Evolutionary conservation across 2,797 vertebrate genomes (phyloP), one percentile per base, ranked within the genome.

Genomic region (Brachymystax lenok): DNA sequence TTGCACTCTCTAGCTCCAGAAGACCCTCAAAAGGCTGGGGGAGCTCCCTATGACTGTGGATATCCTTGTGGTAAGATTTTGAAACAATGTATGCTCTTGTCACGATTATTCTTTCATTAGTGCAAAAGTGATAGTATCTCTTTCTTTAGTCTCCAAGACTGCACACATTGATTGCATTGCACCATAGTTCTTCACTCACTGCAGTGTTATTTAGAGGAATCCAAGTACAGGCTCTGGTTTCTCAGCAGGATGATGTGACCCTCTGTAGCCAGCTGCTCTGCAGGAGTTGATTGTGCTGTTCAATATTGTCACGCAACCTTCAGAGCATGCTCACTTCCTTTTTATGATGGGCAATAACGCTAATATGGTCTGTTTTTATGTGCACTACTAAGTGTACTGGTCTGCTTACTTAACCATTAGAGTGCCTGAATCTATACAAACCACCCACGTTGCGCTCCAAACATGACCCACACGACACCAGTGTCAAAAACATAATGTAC

Each of bases 11-110:
- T 88, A 99, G 98, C 90, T 99, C 33, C 85, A 98, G 79, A 99
- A 99, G 84, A 96, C 96, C 68, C 93, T 99, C 74, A 98, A 96
- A 92, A 94, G 95, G 83, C 94, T 99, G 80, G 94, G 95, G 7
- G 95, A 96, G 40, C 91, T 99, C 82, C 97, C 97, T 35, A 97
- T 99, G 91, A 99, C 97, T 0, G 96, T 99, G 90, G 96, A 99
- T 74, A 97, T 99, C 77, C 94, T 99, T 61, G 97, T 96, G 96
- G 98, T 99, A 95, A 96, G 95, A 86, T 40, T 51, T 51, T 14
- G 51, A 19, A 46, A 21, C 35, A 50, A 19, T 40, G 27, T 50
- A 19, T 33, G 67, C 13, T 52, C 46, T 27, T 24, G 8, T 71
- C 40, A 51, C 7, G 54, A n/a, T 59, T 59, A 8, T 63, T 24